Base-by-base conservation (phyloP, 1,140 invertebrate genomes). In the Zaprionus davidi region DNA sequence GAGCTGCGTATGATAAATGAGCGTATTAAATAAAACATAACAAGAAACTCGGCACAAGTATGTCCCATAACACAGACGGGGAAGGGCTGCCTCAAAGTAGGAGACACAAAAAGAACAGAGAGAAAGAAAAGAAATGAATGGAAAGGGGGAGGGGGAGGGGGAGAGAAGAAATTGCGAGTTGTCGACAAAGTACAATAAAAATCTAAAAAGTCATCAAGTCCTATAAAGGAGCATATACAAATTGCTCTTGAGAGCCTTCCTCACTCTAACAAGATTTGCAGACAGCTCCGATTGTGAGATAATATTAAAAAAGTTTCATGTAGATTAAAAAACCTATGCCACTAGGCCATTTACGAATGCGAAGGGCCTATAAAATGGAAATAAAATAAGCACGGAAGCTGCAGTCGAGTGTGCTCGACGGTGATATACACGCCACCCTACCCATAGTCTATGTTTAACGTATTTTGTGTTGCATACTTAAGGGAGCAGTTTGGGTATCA, bases 21-120 rank as follows among this genome's bases (percentile, higher is more conserved):
- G 64, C 66, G 41, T 79, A 76, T 85, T 85, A 79, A 81, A 78
- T 75, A 79, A 79, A 85, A 72, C 75, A 85, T 70, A 81, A 81
- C 82, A 69, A 71, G 82, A 58, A 74, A 67, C 58, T 63, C 51
- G 22, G 44, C 34, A 12, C 41, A 57, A 72, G 71, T 69, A 59
- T 63, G 44, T 9, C 17, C 46, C 57, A 70, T 38, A 53, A 53
- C 31, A 12, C 36, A 34, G 26, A 53, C n/a, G 31, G 24, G 17
- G 17, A 64, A 71, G 46, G 53, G 51, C 51, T 64, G 51, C 20
- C 7, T 31, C 1, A 36, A 26, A 46, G 60, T 7, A 7, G 6
- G 26, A 64, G 46, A 56, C 53, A 56, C 22, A 56, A 26, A 56
- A 56, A 31, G 15, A 31, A 26, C 15, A 28, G 5, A n/a, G 5